phyloP scores from a whole-genome alignment of 2,797 vertebrate genomes.

The Limnodromus scolopaceus region DNA sequence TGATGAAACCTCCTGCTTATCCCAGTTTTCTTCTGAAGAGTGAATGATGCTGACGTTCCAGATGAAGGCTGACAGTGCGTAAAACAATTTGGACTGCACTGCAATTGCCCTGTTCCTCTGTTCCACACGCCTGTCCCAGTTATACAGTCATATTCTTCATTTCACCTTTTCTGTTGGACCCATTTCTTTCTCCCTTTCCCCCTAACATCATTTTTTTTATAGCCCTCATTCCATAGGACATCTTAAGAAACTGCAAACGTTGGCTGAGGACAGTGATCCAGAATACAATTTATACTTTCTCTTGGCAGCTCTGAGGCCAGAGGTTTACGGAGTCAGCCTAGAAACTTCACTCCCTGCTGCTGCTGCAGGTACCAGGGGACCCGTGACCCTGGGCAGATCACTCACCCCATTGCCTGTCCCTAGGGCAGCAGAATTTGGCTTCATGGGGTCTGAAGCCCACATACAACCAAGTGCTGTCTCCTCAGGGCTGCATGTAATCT shows the following conservation, averaged over 20 bases:
- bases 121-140: not conserved
- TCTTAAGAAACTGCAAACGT: not conserved
- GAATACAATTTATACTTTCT: not conserved
- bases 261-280: not conserved
- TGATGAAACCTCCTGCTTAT: not conserved
- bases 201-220: not conserved
- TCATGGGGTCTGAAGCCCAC: not conserved
- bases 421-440: not conserved
- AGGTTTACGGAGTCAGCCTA: not conserved
- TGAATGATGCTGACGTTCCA: not conserved
- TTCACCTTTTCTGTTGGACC: not conserved
- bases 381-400: rapidly evolving
- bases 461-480: not conserved
- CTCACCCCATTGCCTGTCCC: rapidly evolving
- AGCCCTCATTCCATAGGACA: not conserved
- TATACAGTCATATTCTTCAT: not conserved
- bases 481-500: not conserved
- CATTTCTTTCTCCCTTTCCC: not conserved
- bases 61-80: not conserved
- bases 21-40: not conserved
- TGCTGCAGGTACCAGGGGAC: not conserved
- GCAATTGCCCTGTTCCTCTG: not conserved
- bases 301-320: not conserved
- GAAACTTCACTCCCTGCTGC: not conserved
- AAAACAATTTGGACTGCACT: not conserved